Evolutionary conservation across 2,888 invertebrate species (phyloP).

Genomic region (Drosophila fungiperda): DNA sequence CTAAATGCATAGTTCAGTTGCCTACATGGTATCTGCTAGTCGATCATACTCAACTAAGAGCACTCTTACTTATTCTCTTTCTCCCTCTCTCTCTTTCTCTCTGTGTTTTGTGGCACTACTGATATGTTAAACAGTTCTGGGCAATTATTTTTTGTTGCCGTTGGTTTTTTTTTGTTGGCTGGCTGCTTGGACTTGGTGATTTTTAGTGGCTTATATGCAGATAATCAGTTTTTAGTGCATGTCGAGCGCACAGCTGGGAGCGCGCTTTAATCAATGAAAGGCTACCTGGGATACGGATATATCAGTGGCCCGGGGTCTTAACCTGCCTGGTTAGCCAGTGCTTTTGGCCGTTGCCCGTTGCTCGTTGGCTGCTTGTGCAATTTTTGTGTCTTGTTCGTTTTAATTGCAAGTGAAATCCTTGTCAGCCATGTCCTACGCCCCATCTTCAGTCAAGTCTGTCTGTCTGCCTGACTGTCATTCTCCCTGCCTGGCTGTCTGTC

Average conservation of each 20-base stretch:
- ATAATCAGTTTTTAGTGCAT: conserved; percentile 79
- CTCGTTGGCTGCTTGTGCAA: conserved; percentile 44
- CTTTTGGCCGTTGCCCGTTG: conserved; percentile 1
- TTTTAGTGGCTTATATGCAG: conserved; percentile 78
- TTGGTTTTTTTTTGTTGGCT: conserved; percentile 11
- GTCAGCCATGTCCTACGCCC: conserved; percentile 62
- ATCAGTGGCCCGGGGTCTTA: not conserved
- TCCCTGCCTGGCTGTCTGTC: conserved; percentile 19
- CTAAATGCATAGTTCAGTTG: not conserved
- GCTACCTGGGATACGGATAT: conserved; percentile 31
- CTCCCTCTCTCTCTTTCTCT: conserved; percentile 12
- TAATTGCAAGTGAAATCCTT: conserved; percentile 82
- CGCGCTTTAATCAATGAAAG: conserved; percentile 76
- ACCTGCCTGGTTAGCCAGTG: conserved; percentile 19
- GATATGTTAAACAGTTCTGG: conserved; percentile 82
- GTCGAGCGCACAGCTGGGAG: conserved; percentile 64
- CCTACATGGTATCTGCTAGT: not conserved
- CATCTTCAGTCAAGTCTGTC: conserved; percentile 23
- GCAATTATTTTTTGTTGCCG: conserved; percentile 74
- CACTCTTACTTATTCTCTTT: conserved; percentile 3
- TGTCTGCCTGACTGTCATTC: conserved; percentile 1
- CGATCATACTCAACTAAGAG: not conserved
- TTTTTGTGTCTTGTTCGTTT: conserved; percentile 78
- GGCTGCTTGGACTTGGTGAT: conserved; percentile 35
- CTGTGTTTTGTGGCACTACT: conserved; percentile 41